phyloP scores from a whole-genome alignment of 2,113 vertebrate species.

The Hippopotamus amphibius region DNA sequence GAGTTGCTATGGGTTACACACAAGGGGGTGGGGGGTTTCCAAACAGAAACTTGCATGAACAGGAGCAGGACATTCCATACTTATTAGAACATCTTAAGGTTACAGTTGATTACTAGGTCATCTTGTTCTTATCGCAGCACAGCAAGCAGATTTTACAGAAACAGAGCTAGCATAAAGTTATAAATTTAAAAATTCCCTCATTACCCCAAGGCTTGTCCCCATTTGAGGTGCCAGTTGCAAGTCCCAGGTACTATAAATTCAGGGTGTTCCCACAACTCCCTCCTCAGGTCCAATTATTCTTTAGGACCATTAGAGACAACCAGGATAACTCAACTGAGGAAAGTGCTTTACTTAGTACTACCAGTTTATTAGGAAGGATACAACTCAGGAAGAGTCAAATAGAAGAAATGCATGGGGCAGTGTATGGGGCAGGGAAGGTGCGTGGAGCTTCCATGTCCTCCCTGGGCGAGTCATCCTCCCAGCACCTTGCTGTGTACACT shows the following conservation, averaged over 20 bases:
- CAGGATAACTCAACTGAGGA: neutral
- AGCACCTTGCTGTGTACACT: neutral
- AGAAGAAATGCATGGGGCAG: neutral
- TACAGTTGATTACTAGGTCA: no score
- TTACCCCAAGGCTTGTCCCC: neutral
- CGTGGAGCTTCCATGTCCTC: neutral
- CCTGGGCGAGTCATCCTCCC: rapidly evolving
- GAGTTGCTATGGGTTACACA: no score
- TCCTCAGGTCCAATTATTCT: neutral
- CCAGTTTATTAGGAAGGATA: neutral
- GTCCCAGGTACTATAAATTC: neutral
- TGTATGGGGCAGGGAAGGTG: neutral
- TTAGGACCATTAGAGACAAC: neutral
- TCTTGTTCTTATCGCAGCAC: no score
- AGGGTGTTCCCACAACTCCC: neutral
- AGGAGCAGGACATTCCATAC: no score
- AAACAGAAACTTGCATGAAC: no score
- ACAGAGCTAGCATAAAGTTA: no score
- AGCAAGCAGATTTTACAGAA: no score
- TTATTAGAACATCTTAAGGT: no score
- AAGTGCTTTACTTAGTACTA: neutral
- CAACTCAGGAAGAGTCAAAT: neutral
- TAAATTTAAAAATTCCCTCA: no score
- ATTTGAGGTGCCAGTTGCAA: neutral
- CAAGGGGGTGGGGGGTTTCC: no score